These are phyloP conservation scores for Triplophysa bombifrons DNA, from an alignment of 2,797 vertebrate species.

Conservation along the genomic window DNA sequence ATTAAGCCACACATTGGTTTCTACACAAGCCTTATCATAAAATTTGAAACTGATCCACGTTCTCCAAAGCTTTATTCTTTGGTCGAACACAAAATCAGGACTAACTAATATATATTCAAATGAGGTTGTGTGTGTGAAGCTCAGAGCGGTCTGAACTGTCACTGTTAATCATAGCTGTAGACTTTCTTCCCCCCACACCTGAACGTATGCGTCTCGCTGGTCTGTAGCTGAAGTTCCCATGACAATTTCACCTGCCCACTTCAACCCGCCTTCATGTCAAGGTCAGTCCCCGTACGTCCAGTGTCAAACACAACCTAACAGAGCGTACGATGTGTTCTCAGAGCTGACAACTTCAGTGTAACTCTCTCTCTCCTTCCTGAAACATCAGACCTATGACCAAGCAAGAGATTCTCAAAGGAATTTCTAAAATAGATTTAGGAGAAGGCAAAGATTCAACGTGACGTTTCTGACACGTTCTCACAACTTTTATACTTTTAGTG, in stretches of 20 bases:
- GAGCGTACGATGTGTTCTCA: slow-evolving; percentile 7
- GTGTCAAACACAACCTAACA: slow-evolving; percentile 43
- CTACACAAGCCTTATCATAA: background rate
- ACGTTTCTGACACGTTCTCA: background rate
- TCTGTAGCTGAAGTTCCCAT: slow-evolving; percentile 52
- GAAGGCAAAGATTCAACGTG: background rate
- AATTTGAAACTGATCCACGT: background rate
- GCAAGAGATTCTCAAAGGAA: background rate
- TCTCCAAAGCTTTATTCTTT: background rate
- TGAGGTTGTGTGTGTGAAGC: slow-evolving; percentile 38
- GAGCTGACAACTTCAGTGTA: background rate
- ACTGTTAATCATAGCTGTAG: slow-evolving; percentile 30
- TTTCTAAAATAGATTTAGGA: background rate
- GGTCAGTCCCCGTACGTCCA: slow-evolving; percentile 30
- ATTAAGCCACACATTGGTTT: slow-evolving; percentile 3
- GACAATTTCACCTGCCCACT: slow-evolving; percentile 58
- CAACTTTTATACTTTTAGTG: background rate
- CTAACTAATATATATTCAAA: slow-evolving; percentile 23
- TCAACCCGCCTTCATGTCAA: slow-evolving; percentile 36
- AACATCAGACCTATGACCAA: background rate
- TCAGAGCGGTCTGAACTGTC: slow-evolving; percentile 5
- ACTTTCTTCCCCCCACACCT: slow-evolving; percentile 52
- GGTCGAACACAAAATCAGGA: slow-evolving; percentile 10
- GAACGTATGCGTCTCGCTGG: slow-evolving; percentile 51
- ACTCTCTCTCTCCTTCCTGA: slow-evolving; percentile 9